Evolutionary conservation across 2,797 vertebrate genomes (phyloP).

Genomic region (Microctenopoma steveboyesi): DNA sequence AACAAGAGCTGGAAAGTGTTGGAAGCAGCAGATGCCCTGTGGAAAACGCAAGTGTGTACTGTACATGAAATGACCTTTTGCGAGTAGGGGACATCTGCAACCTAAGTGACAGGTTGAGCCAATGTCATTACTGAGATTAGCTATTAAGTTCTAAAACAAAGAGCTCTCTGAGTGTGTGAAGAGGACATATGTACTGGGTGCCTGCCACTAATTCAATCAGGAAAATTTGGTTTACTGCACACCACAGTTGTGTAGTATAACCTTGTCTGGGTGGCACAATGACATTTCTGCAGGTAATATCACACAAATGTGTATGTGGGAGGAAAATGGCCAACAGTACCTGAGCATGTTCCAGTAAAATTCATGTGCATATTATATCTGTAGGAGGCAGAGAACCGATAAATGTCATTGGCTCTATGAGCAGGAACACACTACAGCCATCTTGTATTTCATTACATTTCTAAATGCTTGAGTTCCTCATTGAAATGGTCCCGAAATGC

Average conservation of each 20-base stretch:
- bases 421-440: constrained; percentile 3
- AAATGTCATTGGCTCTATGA: neutral
- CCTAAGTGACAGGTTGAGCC: constrained; percentile 40
- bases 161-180: constrained; percentile 33
- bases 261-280: constrained; percentile 48
- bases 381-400: constrained; percentile 1
- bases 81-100: constrained; percentile 23
- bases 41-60: constrained; percentile 40
- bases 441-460: constrained; percentile 32
- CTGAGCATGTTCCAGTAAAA: constrained; percentile 15
- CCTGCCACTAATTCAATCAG: constrained; percentile 62
- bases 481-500: constrained; percentile 23
- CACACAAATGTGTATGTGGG: constrained; percentile 17
- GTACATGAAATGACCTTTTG: constrained; percentile 56
- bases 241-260: constrained; percentile 51
- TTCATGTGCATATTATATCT: constrained; percentile 24
- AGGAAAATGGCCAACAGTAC: constrained; percentile 23
- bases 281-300: constrained; percentile 21
- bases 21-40: constrained; percentile 19
- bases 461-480: constrained; percentile 12
- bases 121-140: constrained; percentile 63
- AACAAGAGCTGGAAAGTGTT: constrained; percentile 5
- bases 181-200: constrained; percentile 30
- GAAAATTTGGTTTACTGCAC: constrained; percentile 48
- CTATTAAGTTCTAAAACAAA: constrained; percentile 64